phyloP scores from a whole-genome alignment of 2,888 invertebrate genomes.

The Apotomis betuletana region DNA sequence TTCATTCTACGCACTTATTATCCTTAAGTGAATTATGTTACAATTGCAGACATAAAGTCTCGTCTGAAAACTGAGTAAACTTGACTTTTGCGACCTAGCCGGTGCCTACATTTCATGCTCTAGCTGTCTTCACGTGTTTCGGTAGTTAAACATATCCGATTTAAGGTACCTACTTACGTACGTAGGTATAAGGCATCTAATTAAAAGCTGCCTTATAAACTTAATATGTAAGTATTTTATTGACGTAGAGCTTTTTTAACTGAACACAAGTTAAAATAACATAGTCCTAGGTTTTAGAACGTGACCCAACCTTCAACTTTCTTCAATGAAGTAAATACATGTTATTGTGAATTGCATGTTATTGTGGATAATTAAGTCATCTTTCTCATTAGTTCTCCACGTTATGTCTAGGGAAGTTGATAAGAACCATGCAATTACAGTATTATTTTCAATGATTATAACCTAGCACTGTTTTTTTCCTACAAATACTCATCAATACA shows the following conservation, averaged over 20 bases:
- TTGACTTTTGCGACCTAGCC: constrained; percentile 13
- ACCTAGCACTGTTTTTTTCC: no score
- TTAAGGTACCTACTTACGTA: not conserved
- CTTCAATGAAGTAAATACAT: not conserved
- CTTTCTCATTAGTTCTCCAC: not conserved
- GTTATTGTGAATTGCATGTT: not conserved
- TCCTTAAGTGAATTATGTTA: constrained; percentile 11
- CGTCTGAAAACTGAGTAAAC: not conserved
- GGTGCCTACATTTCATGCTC: constrained; percentile 16
- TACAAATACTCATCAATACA: no score
- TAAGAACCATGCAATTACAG: not conserved
- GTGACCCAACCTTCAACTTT: constrained; percentile 24
- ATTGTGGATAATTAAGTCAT: not conserved
- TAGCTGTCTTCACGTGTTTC: constrained; percentile 2
- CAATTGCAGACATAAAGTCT: not conserved
- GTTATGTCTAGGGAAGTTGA: not conserved
- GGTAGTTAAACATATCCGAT: constrained; percentile 2
- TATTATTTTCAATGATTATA: not conserved
- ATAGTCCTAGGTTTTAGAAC: not conserved
- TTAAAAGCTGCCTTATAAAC: not conserved
- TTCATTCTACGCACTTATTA: not conserved
- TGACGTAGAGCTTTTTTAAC: not conserved
- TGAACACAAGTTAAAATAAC: not conserved
- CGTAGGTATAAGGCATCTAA: not conserved
- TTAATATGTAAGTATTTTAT: not conserved